A percentile compares a stretch with the other conserved stretches of the same genome.
Evolutionary conservation across 2,888 invertebrate genomes (phyloP).

Genomic region (Tetragonisca angustula): DNA sequence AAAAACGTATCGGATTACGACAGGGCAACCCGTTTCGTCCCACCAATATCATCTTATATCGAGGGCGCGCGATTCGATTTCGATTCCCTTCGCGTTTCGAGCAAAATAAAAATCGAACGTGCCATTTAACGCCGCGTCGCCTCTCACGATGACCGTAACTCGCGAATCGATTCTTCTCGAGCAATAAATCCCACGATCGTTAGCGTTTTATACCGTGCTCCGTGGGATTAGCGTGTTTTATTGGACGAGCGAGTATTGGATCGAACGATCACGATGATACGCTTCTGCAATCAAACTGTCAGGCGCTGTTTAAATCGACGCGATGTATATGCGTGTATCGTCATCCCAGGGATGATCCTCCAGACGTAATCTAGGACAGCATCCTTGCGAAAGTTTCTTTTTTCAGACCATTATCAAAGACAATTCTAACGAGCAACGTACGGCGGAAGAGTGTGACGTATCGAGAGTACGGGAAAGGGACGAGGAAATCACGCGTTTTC

Average conservation of each 20-base stretch:
- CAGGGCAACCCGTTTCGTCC: neutral
- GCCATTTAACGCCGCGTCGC: neutral
- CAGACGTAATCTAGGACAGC: neutral
- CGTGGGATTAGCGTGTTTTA: slow-evolving; percentile 12
- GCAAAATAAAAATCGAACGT: neutral
- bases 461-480: neutral
- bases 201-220: slow-evolving; percentile 2
- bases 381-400: neutral
- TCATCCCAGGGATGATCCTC: slow-evolving; percentile 16
- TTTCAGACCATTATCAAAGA: neutral
- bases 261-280: neutral
- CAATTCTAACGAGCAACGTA: neutral
- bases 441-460: neutral
- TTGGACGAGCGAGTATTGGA: slow-evolving; percentile 6
- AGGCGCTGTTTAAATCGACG: slow-evolving; percentile 4
- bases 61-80: neutral
- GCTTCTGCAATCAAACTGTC: slow-evolving; percentile 13
- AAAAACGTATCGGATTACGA: slow-evolving; percentile 13
- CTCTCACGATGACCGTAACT: neutral
- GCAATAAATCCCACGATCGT: neutral
- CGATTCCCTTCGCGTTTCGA: neutral
- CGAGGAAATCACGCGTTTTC: neutral
- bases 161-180: neutral
- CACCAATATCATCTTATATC: slow-evolving; percentile 4
- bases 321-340: neutral